Evolutionary conservation across 2,888 invertebrate genomes (phyloP).

Genomic region (Yponomeuta malinellus): DNA sequence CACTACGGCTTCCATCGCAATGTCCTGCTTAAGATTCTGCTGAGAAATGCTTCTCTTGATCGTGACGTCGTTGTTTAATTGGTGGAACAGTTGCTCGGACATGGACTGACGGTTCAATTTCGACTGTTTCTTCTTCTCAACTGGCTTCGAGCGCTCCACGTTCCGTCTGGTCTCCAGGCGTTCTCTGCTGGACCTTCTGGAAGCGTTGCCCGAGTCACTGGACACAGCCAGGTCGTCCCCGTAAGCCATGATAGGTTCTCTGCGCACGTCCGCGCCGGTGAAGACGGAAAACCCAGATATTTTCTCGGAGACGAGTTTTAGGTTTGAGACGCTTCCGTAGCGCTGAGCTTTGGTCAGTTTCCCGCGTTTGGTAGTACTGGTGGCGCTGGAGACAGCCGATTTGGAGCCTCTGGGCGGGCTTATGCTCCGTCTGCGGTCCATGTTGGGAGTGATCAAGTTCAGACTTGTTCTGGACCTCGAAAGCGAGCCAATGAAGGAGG

Average conservation of each 20-base stretch:
- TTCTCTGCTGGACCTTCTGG: neutral
- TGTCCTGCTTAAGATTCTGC: conserved; percentile 58
- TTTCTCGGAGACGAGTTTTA: conserved; percentile 61
- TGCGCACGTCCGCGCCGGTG: conserved; percentile 37
- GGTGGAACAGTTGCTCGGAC: conserved; percentile 47
- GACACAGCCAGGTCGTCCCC: conserved; percentile 31
- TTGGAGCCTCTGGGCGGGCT: conserved; percentile 43
- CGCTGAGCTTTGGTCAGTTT: conserved; percentile 46
- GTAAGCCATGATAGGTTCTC: conserved; percentile 65
- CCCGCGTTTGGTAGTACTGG: conserved; percentile 43
- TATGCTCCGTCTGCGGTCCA: conserved; percentile 49
- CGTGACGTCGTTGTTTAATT: conserved; percentile 20
- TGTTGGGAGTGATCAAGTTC: conserved; percentile 51
- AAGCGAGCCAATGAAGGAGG: conserved; percentile 70
- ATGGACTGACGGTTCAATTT: conserved; percentile 50
- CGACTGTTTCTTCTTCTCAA: conserved; percentile 26
- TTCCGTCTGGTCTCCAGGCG: conserved; percentile 30
- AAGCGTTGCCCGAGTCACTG: neutral
- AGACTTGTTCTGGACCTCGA: conserved; percentile 75
- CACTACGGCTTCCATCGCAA: conserved; percentile 58
- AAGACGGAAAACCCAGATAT: conserved; percentile 65
- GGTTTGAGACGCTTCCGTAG: conserved; percentile 59
- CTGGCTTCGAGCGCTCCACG: conserved; percentile 32
- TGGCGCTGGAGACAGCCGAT: conserved; percentile 44
- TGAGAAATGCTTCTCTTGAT: conserved; percentile 59